phyloP scores from a whole-genome alignment of 2,797 vertebrate species.

The Sebastes itinus region DNA sequence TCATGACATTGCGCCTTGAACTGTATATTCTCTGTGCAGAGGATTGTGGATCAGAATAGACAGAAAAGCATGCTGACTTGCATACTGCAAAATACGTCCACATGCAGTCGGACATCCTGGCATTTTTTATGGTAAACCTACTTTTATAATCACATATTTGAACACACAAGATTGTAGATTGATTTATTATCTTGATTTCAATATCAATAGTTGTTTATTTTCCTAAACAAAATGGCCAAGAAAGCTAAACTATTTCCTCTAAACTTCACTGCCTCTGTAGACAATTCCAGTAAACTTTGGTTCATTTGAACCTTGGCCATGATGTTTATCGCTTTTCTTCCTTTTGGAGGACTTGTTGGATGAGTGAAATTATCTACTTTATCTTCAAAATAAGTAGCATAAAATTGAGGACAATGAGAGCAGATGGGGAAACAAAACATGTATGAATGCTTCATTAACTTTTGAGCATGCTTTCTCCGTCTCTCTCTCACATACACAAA shows the following conservation, averaged over 20 bases:
- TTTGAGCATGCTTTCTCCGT: neutral
- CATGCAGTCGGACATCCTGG: too few relatives aligned
- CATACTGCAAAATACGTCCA: too few relatives aligned
- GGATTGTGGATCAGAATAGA: too few relatives aligned
- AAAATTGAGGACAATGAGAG: neutral
- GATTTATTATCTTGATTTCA: neutral
- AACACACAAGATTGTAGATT: neutral
- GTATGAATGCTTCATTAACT: constrained; percentile 28
- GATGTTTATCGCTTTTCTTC: neutral
- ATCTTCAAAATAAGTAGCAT: neutral
- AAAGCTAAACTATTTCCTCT: neutral
- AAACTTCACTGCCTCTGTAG: neutral
- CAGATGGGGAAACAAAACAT: constrained; percentile 38
- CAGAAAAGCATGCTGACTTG: too few relatives aligned
- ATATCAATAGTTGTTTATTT: neutral
- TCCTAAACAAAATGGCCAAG: neutral
- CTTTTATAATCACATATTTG: neutral
- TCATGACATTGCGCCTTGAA: too few relatives aligned
- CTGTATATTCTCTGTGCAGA: too few relatives aligned
- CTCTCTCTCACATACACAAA: neutral
- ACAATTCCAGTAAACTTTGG: neutral
- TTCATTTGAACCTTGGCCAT: neutral
- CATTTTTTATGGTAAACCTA: neutral
- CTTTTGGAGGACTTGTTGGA: neutral
- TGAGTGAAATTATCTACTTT: neutral